phyloP scores from a whole-genome alignment of 2,797 vertebrate genomes.

The Furcifer pardalis region DNA sequence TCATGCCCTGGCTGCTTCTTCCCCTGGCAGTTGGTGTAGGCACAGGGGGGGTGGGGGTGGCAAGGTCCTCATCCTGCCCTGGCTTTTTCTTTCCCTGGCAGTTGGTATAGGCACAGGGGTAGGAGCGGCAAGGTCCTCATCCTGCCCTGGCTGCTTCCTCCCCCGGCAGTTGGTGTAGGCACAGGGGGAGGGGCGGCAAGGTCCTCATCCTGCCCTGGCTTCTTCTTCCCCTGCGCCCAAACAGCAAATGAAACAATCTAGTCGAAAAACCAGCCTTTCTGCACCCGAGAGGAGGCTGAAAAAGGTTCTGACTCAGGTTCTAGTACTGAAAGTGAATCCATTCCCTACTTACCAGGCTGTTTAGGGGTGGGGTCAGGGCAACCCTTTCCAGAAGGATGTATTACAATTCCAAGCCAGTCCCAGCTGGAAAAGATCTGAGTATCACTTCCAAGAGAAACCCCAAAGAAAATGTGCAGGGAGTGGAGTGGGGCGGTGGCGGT shows the following conservation, averaged over 20 bases:
- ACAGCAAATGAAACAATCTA: not conserved
- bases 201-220: too few species aligned
- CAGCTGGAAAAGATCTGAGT: fast-evolving
- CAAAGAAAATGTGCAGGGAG: not conserved
- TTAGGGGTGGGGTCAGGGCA: too few species aligned
- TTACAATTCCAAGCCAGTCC: not conserved
- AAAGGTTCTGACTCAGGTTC: not conserved
- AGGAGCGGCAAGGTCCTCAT: too few species aligned
- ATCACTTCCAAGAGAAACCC: not conserved
- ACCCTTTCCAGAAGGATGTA: not conserved
- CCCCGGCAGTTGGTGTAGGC: too few species aligned
- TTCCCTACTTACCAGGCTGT: not conserved
- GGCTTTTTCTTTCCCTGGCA: too few species aligned
- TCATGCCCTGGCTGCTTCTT: too few species aligned
- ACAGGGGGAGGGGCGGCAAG: too few species aligned
- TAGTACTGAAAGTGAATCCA: not conserved
- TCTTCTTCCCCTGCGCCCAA: not conserved
- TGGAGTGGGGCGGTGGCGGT: not conserved
- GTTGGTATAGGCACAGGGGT: too few species aligned
- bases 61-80: too few species aligned
- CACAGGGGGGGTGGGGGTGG: too few species aligned
- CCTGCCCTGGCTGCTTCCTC: too few species aligned
- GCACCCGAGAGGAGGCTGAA: not conserved
- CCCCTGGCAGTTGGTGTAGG: too few species aligned
- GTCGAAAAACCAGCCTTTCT: not conserved